Base-by-base conservation (phyloP, 2,113 vertebrate genomes). In the Oxyura jamaicensis region DNA sequence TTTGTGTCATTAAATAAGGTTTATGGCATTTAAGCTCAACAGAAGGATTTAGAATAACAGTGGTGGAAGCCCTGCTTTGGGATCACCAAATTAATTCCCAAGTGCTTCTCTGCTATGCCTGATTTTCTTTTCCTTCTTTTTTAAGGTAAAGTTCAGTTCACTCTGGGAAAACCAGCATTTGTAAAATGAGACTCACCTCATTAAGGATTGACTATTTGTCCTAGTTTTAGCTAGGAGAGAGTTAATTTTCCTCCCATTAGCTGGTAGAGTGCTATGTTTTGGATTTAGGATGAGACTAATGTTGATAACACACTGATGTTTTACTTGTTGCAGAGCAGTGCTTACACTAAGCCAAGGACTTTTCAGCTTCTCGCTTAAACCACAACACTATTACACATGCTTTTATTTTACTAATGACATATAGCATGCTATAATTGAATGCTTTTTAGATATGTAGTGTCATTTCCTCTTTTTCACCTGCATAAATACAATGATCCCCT, bases 401-500 rank as follows among this genome's bases (percentile, higher is more conserved):
- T 52, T 91, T 91, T 31, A 21, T 88, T 91, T 83, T 80, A 53
- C 31, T 73, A 21, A 52, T 42, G 53, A 25, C 18, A 22, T 60
- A 50, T 16, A 50, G 21, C 35, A 46, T 87, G 13, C 44, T 69
- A 0, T 22, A 68, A 11, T 28, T 28, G 18, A 60, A 59, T 53
- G 18, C 0, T 0, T 68, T 20, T 19, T 59, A 83, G 52, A 50
- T 26, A 44, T 13, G 7, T 60, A 66, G 8, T 22, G 65, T 42
- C 16, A 21, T 39, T 80, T 86, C 31, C 17, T 88, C 25, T 77
- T 83, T 76, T 74, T 63, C 41, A 91, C 7, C 28, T 21, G 10
- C 23, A 20, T 56, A 58, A 90, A n/a, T 48, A 14, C 71, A 28
- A 46, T 56, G 25, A n/a, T 60, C 10, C 5, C 35, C 59, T 90